phyloP scores from a whole-genome alignment of 2,888 invertebrate species.

The Drosophila pseudotalamancana region DNA sequence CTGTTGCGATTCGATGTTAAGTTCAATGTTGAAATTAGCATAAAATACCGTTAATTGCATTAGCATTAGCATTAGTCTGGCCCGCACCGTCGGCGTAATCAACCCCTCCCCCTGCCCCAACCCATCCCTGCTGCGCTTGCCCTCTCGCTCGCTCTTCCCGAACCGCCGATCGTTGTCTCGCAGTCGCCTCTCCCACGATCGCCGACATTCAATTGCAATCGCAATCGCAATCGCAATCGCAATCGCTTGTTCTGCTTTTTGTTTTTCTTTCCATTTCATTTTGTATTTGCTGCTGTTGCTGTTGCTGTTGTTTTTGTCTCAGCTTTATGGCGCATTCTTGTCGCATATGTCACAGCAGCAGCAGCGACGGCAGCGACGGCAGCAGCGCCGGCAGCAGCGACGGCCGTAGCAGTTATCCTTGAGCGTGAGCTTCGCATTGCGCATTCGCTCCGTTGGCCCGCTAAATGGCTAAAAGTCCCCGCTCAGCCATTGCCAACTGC shows the following conservation, averaged over 20 bases:
- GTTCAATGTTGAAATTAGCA: conserved; percentile 83
- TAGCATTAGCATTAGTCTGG: conserved; percentile 74
- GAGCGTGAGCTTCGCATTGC: no score
- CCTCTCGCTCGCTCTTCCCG: background rate
- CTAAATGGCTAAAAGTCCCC: conserved; percentile 11
- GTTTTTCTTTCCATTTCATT: conserved; percentile 2
- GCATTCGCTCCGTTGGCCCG: conserved; percentile 61
- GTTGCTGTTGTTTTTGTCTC: background rate
- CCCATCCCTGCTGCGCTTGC: background rate
- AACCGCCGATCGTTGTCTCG: conserved; percentile 1
- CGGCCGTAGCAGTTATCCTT: conserved; percentile 67
- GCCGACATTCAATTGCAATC: conserved; percentile 52
- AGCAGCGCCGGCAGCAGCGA: conserved; percentile 3
- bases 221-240: no score
- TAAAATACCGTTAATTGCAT: conserved; percentile 82
- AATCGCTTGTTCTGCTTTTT: conserved; percentile 22
- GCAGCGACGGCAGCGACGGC: conserved; percentile 6
- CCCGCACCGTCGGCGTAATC: conserved; percentile 14
- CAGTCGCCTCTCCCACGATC: conserved; percentile 48
- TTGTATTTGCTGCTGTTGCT: no score
- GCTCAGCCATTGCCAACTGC: no score
- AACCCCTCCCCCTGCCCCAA: background rate
- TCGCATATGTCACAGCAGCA: conserved; percentile 64
- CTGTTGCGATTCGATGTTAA: conserved; percentile 71
- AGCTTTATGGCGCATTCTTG: conserved; percentile 69